Conservation (phyloP, 2,888 invertebrate species). For the Pimpla rufipes region DNA sequence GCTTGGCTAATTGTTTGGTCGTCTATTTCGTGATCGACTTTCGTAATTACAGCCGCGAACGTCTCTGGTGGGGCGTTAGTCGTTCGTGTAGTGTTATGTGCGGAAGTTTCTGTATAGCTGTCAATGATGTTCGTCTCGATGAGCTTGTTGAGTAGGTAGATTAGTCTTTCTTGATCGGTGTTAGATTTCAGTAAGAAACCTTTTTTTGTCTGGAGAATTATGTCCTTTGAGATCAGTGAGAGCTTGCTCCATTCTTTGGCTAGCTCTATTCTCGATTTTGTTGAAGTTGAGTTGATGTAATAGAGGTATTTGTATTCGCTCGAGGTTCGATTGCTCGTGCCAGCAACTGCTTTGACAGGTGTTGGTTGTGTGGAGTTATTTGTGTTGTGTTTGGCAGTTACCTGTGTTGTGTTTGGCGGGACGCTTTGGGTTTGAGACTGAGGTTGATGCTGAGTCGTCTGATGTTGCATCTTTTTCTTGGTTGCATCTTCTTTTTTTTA, state of each 20-base stretch:
- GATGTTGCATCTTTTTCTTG: background rate
- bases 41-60: conserved; percentile 20
- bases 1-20: background rate
- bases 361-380: background rate
- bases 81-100: background rate
- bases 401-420: too few relatives aligned
- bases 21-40: conserved; percentile 13
- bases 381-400: too few relatives aligned
- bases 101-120: conserved; percentile 22
- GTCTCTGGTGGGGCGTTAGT: conserved; percentile 9
- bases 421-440: background rate
- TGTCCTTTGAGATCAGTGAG: conserved; percentile 9
- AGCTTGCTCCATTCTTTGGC: conserved; percentile 20
- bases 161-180: conserved; percentile 11
- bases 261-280: conserved; percentile 12
- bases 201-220: conserved; percentile 29
- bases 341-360: background rate
- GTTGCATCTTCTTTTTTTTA: background rate
- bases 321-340: background rate
- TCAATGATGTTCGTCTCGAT: conserved; percentile 25
- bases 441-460: background rate
- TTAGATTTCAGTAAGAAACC: conserved; percentile 34
- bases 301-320: conserved; percentile 14
- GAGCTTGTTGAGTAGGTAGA: background rate
- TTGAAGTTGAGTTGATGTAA: conserved; percentile 28